A percentile compares a stretch with the other conserved stretches of the same genome.
Conservation (phyloP, 2,113 vertebrate species). For the Cololabis saira region DNA sequence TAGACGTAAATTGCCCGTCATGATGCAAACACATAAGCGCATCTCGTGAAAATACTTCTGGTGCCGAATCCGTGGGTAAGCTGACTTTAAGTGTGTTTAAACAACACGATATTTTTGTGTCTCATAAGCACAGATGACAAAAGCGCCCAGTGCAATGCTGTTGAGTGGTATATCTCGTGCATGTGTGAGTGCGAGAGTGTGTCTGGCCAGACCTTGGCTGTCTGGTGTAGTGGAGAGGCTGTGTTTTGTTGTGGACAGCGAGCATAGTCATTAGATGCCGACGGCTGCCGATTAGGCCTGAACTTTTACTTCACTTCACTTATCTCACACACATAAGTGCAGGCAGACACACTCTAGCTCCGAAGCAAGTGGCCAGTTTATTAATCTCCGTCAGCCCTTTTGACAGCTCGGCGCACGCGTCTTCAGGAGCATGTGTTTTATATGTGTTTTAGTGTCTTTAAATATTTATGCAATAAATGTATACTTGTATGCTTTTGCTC, state of each 20-base stretch:
- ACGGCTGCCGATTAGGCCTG: conserved; percentile 47
- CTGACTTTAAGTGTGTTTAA: conserved; percentile 10
- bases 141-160: neutral
- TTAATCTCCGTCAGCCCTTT: conserved; percentile 28
- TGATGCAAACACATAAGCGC: neutral
- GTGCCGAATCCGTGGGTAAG: neutral
- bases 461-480: neutral
- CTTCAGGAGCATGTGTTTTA: no score
- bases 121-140: neutral
- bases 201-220: neutral
- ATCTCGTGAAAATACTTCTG: conserved; percentile 13
- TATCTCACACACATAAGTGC: conserved; percentile 35
- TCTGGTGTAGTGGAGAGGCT: conserved; percentile 32
- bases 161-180: neutral
- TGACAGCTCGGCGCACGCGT: no score
- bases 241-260: conserved; percentile 60
- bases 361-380: conserved; percentile 29
- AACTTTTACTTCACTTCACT: conserved; percentile 20
- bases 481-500: neutral
- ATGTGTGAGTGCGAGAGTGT: neutral
- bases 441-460: no score
- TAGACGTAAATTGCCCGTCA: neutral
- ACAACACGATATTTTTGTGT: neutral
- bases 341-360: conserved; percentile 16
- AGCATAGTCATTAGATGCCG: conserved; percentile 23